A percentile compares a stretch with the other conserved stretches of the same genome.
Conservation (phyloP, 2,113 vertebrate species). For the Abramis brama region DNA sequence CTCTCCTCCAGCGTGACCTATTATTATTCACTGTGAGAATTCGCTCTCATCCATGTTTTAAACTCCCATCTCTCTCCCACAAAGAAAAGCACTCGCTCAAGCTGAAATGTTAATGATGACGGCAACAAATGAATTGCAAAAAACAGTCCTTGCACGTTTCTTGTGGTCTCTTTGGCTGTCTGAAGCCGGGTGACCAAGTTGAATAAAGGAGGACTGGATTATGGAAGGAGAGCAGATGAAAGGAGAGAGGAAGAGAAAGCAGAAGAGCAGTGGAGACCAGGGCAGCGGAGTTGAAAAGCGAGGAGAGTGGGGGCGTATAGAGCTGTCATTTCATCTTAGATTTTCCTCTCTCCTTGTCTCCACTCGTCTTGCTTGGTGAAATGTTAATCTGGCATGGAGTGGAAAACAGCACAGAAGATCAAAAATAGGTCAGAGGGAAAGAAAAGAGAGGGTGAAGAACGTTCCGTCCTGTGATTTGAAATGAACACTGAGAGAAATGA, state of each 20-base stretch:
- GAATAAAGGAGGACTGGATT: slow-evolving; percentile 21
- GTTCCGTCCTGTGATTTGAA: slow-evolving; percentile 24
- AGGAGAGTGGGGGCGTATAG: slow-evolving; percentile 28
- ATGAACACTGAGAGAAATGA: background rate
- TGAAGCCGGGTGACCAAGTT: background rate
- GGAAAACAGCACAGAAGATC: slow-evolving; percentile 47
- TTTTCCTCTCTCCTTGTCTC: slow-evolving; percentile 36
- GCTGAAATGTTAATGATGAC: slow-evolving; percentile 54
- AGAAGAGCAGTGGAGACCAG: background rate
- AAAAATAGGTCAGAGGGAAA: slow-evolving; percentile 60
- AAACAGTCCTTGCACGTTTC: slow-evolving; percentile 36
- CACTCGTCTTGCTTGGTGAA: slow-evolving; percentile 50
- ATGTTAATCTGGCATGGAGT: slow-evolving; percentile 56
- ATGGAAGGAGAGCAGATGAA: slow-evolving; percentile 28
- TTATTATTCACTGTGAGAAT: slow-evolving; percentile 49
- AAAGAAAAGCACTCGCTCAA: slow-evolving; percentile 49
- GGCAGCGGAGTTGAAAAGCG: slow-evolving; percentile 40
- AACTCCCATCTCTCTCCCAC: slow-evolving; percentile 37
- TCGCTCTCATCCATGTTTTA: slow-evolving; percentile 53
- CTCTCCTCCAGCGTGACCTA: slow-evolving; percentile 23
- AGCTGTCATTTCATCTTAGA: slow-evolving; percentile 47
- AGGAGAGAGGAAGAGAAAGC: slow-evolving; percentile 16
- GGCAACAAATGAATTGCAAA: slow-evolving; percentile 46
- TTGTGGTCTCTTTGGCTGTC: slow-evolving; percentile 21
- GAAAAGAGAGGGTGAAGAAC: slow-evolving; percentile 38